Conservation (phyloP, 2,888 invertebrate genomes). For the Podabrus alpinus region DNA sequence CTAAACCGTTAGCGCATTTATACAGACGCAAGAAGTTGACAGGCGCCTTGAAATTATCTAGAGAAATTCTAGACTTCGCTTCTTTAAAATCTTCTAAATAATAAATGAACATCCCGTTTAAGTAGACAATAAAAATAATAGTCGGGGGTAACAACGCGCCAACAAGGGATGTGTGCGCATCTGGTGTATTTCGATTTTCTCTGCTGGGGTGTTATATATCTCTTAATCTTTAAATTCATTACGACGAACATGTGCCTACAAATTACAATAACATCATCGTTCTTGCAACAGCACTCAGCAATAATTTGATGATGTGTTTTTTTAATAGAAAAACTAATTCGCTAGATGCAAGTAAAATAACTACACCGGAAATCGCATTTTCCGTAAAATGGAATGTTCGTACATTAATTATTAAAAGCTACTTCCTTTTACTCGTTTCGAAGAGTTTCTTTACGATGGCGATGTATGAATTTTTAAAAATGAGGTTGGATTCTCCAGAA, state of each 20-base stretch:
- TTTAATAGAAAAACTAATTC: not conserved
- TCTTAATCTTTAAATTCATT: constrained; percentile 21
- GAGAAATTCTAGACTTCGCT: too few species aligned
- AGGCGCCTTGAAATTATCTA: too few species aligned
- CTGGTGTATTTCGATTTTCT: constrained; percentile 14
- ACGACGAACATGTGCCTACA: constrained; percentile 18
- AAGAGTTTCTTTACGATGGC: constrained; percentile 13
- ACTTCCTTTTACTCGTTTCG: not conserved
- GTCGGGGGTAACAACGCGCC: not conserved
- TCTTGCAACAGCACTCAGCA: constrained; percentile 17
- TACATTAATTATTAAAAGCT: not conserved
- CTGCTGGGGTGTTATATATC: constrained; percentile 16
- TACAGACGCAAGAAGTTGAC: too few species aligned
- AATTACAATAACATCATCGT: constrained; percentile 15
- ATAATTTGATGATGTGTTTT: constrained; percentile 22
- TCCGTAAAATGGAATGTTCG: not conserved
- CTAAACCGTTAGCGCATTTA: too few species aligned
- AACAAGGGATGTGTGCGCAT: constrained; percentile 10
- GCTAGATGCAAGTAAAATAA: not conserved
- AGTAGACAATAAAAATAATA: constrained; percentile 3
- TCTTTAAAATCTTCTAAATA: not conserved
- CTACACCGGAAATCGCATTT: not conserved
- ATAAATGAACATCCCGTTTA: not conserved
- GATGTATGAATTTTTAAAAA: constrained; percentile 20
- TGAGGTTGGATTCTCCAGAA: constrained; percentile 7